These are phyloP conservation scores for Alectoris magna DNA, from an alignment of 2,797 vertebrate genomes.

Conservation along the genomic window DNA sequence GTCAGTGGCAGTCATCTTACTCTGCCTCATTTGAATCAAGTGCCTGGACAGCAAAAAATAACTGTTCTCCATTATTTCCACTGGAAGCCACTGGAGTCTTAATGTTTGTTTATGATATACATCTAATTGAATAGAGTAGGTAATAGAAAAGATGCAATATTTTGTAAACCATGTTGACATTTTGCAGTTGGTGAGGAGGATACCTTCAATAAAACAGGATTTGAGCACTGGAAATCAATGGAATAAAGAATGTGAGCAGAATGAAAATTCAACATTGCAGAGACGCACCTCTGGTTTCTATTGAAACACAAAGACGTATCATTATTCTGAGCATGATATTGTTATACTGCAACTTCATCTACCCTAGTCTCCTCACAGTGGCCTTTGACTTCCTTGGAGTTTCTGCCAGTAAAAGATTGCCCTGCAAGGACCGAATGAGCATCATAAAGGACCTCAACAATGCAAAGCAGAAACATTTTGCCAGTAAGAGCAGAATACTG, in stretches of 20 bases:
- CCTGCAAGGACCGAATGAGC: conserved; percentile 16
- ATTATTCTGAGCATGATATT: conserved; percentile 64
- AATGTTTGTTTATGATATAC: conserved; percentile 11
- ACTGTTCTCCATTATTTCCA: neutral
- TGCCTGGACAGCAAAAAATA: neutral
- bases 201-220: conserved; percentile 70
- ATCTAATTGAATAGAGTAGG: conserved; percentile 46
- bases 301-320: conserved; percentile 59
- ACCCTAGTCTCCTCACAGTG: conserved; percentile 40
- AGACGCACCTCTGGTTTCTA: conserved; percentile 57
- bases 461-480: neutral
- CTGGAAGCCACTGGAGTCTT: neutral
- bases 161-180: conserved; percentile 73
- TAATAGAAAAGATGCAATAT: conserved; percentile 56
- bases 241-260: conserved; percentile 64
- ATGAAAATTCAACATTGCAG: conserved; percentile 59
- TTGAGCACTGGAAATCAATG: conserved; percentile 69
- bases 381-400: conserved; percentile 43
- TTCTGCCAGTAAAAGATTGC: neutral
- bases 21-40: conserved; percentile 46
- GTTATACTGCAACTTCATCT: conserved; percentile 34
- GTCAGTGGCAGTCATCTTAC: conserved; percentile 31
- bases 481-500: neutral
- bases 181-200: conserved; percentile 64
- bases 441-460: neutral